Evolutionary conservation across 2,113 vertebrate species (phyloP).

Genomic region (Zootoca vivipara): DNA sequence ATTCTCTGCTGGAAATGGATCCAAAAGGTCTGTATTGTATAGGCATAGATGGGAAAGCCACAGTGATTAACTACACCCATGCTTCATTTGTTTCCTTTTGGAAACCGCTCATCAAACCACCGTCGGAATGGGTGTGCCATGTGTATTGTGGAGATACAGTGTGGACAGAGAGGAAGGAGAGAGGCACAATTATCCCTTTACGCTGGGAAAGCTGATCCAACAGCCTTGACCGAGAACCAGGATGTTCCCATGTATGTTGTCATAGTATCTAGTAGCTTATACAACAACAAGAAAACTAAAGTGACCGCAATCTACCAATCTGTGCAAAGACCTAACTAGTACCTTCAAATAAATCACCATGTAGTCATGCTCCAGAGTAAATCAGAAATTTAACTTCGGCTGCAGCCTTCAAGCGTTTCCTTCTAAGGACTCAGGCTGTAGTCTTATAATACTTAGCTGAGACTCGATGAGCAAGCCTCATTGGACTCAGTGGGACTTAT

Average conservation of each 20-base stretch:
- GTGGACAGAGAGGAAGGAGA: conserved; percentile 10
- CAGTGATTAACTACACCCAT: conserved; percentile 19
- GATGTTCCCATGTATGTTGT: conserved; percentile 42
- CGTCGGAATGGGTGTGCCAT: not conserved
- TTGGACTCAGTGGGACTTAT: too few species aligned
- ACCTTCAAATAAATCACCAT: conserved; percentile 52
- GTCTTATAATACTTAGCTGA: too few species aligned
- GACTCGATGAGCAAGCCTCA: too few species aligned
- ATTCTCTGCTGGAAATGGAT: conserved; percentile 16
- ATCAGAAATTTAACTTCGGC: not conserved
- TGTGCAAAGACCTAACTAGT: conserved; percentile 69
- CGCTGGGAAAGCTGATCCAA: conserved; percentile 25
- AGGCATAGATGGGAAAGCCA: conserved; percentile 22
- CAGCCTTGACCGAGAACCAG: conserved; percentile 40
- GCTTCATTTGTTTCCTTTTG: conserved; percentile 30
- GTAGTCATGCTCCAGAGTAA: not conserved
- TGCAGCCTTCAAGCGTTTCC: not conserved
- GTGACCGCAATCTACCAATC: conserved; percentile 31
- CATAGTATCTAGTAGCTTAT: conserved; percentile 34
- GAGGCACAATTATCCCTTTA: conserved; percentile 6
- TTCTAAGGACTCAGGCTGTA: not conserved
- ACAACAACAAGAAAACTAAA: conserved; percentile 9
- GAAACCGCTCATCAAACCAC: not conserved
- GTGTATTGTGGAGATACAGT: not conserved
- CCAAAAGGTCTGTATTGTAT: conserved; percentile 31